A percentile compares a stretch with the other conserved stretches of the same genome.
Evolutionary conservation across 2,888 invertebrate genomes (phyloP).

Genomic region (Diarsia mendica): DNA sequence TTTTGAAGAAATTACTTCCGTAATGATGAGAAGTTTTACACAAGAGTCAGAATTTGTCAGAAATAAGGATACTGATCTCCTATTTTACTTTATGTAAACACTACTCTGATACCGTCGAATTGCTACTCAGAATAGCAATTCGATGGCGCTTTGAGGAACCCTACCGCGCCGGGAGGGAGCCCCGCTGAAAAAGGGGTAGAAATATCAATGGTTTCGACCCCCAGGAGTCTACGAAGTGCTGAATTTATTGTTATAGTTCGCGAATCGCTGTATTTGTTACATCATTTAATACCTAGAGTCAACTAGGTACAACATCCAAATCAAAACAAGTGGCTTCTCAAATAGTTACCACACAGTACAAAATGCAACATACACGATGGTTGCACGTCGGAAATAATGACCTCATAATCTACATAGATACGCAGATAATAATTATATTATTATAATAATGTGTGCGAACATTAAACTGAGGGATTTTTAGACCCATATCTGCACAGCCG

Average conservation of each 20-base stretch:
- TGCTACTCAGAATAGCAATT: background rate
- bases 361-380: slow-evolving; percentile 39
- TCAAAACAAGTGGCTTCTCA: background rate
- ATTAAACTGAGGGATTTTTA: slow-evolving; percentile 15
- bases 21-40: background rate
- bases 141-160: no score
- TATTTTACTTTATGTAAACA: background rate
- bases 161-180: no score
- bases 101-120: background rate
- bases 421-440: slow-evolving; percentile 29
- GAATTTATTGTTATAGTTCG: background rate
- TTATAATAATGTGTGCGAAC: slow-evolving; percentile 14
- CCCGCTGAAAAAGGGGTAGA: no score
- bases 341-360: slow-evolving; percentile 9
- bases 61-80: background rate
- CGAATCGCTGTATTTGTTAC: background rate
- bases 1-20: background rate
- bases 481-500: slow-evolving; percentile 16
- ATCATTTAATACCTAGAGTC: background rate
- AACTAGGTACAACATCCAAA: background rate
- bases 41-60: background rate
- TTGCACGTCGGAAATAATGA: slow-evolving; percentile 53
- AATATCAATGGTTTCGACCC: no score
- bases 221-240: background rate
- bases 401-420: slow-evolving; percentile 51